Evolutionary conservation across 2,888 invertebrate genomes (phyloP).

Genomic region (Drosophila paranaensis): DNA sequence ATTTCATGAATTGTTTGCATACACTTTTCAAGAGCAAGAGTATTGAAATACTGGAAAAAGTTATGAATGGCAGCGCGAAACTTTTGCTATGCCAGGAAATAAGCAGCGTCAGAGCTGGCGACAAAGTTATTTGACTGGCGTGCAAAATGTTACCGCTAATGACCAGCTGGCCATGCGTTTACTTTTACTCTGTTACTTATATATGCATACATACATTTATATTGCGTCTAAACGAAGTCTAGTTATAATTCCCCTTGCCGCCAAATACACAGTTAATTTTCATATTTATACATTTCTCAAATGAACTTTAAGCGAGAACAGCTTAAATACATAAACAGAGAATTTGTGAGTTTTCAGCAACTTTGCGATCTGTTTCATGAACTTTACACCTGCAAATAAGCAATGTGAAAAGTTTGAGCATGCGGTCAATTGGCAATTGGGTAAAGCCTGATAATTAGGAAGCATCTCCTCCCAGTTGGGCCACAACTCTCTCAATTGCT

Average conservation of each 20-base stretch:
- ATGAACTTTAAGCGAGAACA: neutral
- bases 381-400: slow-evolving; percentile 6
- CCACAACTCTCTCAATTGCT: slow-evolving; percentile 34
- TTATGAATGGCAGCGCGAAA: slow-evolving; percentile 60
- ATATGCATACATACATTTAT: neutral
- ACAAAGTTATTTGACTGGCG: slow-evolving; percentile 32
- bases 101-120: slow-evolving; percentile 12
- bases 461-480: slow-evolving; percentile 36
- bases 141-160: slow-evolving; percentile 60
- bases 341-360: slow-evolving; percentile 1
- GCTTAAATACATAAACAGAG: neutral
- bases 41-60: slow-evolving; percentile 35
- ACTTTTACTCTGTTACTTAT: slow-evolving; percentile 23
- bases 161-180: slow-evolving; percentile 48
- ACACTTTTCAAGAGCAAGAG: neutral
- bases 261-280: neutral
- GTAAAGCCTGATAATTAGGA: slow-evolving; percentile 57
- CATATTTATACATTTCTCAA: neutral
- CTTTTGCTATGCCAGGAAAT: slow-evolving; percentile 61
- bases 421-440: slow-evolving; percentile 33
- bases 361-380: neutral
- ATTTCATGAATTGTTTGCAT: neutral
- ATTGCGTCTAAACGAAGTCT: neutral
- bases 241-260: neutral
- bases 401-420: slow-evolving; percentile 8